These are phyloP conservation scores for Euleptes europaea DNA, from an alignment of 2,113 vertebrate genomes.

Conservation along the genomic window DNA sequence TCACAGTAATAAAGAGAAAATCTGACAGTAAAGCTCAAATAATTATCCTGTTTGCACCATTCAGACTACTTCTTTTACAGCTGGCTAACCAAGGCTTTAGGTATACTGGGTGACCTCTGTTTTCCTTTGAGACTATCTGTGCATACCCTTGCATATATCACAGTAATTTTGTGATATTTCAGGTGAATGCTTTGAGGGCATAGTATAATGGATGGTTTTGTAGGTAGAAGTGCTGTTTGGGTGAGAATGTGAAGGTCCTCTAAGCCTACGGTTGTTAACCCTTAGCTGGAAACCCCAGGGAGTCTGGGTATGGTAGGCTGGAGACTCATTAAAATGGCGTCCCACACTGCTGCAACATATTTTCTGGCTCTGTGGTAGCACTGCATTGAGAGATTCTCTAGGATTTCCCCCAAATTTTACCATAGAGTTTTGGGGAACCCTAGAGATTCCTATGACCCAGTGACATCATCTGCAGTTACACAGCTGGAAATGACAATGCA, in stretches of 20 bases:
- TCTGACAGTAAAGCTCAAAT: constrained; percentile 28
- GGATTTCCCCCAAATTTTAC: too few relatives aligned
- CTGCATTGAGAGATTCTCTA: too few relatives aligned
- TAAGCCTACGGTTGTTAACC: not conserved
- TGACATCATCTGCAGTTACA: too few relatives aligned
- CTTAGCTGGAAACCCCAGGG: too few relatives aligned
- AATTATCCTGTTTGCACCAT: constrained; percentile 4
- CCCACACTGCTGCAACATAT: too few relatives aligned
- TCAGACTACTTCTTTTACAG: not conserved
- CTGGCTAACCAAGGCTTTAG: not conserved
- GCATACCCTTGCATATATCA: not conserved
- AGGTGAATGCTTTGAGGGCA: not conserved
- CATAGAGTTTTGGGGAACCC: too few relatives aligned
- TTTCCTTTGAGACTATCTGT: not conserved
- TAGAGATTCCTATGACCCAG: too few relatives aligned
- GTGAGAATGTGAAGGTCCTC: not conserved
- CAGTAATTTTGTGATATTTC: not conserved
- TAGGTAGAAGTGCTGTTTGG: not conserved
- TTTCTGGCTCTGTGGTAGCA: too few relatives aligned
- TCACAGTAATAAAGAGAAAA: constrained; percentile 26
- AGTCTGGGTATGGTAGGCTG: too few relatives aligned
- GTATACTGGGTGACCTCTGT: not conserved
- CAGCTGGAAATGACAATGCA: too few relatives aligned
- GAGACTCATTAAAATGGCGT: too few relatives aligned
- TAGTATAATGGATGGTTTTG: not conserved